Evolutionary conservation across 2,113 vertebrate species (phyloP).

Genomic region (Tinamus guttatus): DNA sequence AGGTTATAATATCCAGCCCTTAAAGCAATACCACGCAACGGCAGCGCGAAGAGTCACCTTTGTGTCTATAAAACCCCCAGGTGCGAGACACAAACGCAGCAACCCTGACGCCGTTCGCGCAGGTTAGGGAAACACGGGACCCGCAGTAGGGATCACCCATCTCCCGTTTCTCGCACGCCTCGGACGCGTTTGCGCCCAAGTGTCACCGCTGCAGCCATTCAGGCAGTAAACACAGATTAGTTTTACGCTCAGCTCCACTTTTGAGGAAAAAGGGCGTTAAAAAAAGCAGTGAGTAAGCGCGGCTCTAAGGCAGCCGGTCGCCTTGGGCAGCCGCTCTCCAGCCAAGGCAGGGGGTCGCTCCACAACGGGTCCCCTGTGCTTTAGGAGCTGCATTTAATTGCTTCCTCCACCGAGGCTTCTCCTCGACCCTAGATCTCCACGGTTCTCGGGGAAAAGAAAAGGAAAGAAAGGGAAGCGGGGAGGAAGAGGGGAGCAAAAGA

Average conservation of each 20-base stretch:
- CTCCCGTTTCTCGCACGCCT: too few relatives aligned
- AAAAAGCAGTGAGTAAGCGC: accelerated
- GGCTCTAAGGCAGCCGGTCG: neutral
- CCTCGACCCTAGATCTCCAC: neutral
- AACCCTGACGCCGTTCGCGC: accelerated
- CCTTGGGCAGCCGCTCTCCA: neutral
- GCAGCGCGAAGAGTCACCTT: neutral
- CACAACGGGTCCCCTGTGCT: neutral
- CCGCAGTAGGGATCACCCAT: neutral
- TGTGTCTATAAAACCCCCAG: accelerated
- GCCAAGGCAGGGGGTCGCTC: neutral
- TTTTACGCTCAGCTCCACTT: neutral
- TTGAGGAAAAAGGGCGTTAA: neutral
- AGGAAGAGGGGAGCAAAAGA: too few relatives aligned
- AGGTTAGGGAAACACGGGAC: accelerated
- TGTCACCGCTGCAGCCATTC: neutral
- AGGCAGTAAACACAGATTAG: neutral
- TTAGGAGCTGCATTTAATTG: neutral
- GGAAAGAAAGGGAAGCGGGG: too few relatives aligned
- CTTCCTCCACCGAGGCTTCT: neutral
- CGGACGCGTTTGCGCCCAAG: too few relatives aligned
- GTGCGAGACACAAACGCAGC: neutral
- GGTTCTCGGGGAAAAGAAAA: neutral
- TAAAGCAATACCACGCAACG: neutral
- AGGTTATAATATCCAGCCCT: neutral